phyloP scores from a whole-genome alignment of 2,113 vertebrate species.

The Cyphomyrus discorhynchus region DNA sequence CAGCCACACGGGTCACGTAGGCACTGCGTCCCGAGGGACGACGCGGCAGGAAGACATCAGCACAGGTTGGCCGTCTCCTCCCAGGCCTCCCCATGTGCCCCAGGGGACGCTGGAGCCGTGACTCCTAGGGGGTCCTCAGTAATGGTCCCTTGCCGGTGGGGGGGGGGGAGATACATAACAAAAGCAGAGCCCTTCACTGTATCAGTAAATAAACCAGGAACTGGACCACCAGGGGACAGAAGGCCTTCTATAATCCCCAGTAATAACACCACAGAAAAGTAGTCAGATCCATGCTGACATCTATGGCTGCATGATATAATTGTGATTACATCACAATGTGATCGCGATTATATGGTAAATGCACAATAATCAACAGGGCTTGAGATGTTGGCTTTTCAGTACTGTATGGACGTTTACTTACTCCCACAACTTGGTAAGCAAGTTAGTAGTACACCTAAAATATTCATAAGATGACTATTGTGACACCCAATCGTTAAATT shows the following conservation, averaged over 20 bases:
- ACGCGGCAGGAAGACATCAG: background rate
- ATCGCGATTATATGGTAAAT: background rate
- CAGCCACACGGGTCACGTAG: background rate
- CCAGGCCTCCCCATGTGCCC: background rate
- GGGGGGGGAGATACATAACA: background rate
- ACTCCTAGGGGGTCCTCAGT: background rate
- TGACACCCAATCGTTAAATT: background rate
- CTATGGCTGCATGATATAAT: background rate
- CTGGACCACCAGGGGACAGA: background rate
- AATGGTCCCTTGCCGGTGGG: background rate
- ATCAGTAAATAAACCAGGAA: background rate
- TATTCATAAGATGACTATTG: background rate
- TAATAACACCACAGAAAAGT: background rate
- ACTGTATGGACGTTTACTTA: background rate
- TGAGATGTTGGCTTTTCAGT: background rate
- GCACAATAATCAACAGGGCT: background rate
- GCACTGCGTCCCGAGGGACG: background rate
- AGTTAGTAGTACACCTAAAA: background rate
- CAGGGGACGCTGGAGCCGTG: background rate
- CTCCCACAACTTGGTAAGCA: background rate
- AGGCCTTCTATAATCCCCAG: background rate
- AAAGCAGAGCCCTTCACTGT: background rate
- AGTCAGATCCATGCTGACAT: background rate
- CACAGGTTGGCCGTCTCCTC: background rate
- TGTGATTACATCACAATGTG: background rate